phyloP scores from a whole-genome alignment of 2,888 invertebrate genomes.

The Troglohyphantes excavatus region DNA sequence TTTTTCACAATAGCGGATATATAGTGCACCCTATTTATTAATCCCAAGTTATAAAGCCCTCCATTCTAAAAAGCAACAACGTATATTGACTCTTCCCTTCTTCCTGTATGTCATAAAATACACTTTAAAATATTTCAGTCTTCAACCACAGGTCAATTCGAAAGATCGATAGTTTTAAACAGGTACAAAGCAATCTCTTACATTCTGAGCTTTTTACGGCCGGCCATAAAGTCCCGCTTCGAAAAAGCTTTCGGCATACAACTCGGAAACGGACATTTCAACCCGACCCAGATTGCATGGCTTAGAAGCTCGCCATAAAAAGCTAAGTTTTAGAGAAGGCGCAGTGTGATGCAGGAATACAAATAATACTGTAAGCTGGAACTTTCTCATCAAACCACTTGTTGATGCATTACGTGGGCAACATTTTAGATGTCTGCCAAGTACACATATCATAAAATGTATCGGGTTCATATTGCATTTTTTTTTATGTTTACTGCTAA shows the following conservation, averaged over 20 bases:
- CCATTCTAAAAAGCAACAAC: no score
- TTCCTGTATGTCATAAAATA: no score
- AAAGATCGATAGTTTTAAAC: constrained; percentile 42
- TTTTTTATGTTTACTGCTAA: no score
- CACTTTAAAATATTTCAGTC: constrained; percentile 23
- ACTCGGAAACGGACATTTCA: constrained; percentile 6
- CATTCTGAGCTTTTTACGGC: constrained; percentile 36
- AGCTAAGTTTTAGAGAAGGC: constrained; percentile 40
- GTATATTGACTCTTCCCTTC: no score
- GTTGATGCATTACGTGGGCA: neutral
- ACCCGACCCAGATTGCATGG: constrained; percentile 37
- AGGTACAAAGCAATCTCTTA: constrained; percentile 48
- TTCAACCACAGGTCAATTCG: constrained; percentile 46
- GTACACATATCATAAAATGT: neutral
- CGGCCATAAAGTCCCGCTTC: constrained; percentile 27
- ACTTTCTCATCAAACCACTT: constrained; percentile 10
- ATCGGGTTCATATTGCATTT: neutral
- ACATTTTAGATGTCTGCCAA: neutral
- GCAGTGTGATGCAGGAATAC: constrained; percentile 16
- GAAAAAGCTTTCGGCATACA: neutral
- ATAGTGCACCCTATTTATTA: no score
- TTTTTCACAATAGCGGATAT: no score
- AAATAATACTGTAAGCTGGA: constrained; percentile 12
- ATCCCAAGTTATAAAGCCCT: no score
- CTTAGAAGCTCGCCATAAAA: neutral